Percentiles rank a stretch among this genome's conserved stretches.
Conservation (phyloP, 2,888 invertebrate species). For the Rhyacophila evoluta region DNA sequence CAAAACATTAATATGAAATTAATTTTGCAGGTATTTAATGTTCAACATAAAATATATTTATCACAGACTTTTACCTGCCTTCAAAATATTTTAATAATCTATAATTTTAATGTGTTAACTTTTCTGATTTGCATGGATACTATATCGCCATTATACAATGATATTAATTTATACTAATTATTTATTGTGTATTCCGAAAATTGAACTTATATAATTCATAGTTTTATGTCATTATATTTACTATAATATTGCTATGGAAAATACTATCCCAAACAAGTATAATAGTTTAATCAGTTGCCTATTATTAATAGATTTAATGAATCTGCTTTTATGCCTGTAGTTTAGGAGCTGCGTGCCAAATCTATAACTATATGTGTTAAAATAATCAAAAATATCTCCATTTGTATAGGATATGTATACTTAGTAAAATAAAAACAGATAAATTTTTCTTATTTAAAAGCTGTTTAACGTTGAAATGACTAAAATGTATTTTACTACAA, state of each 20-base stretch:
- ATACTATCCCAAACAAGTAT: background rate
- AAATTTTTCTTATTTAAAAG: background rate
- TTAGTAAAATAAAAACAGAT: background rate
- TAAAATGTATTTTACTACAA: background rate
- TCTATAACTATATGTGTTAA: constrained; percentile 28
- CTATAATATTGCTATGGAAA: background rate
- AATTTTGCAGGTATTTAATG: too few species aligned
- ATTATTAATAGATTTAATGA: constrained; percentile 26
- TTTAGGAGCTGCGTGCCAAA: constrained; percentile 50
- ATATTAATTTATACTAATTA: too few species aligned
- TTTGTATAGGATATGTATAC: background rate
- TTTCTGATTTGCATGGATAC: too few species aligned
- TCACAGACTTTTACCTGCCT: too few species aligned
- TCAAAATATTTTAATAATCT: too few species aligned
- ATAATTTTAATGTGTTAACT: too few species aligned
- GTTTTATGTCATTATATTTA: too few species aligned
- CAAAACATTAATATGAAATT: too few species aligned
- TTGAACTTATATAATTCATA: too few species aligned
- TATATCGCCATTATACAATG: too few species aligned
- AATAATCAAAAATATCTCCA: background rate
- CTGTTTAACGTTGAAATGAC: background rate
- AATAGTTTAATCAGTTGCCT: background rate
- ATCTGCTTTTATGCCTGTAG: constrained; percentile 51
- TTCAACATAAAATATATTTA: too few species aligned
- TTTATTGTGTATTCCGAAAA: too few species aligned